Evolutionary conservation across 2,888 invertebrate species (phyloP), one percentile per base, ranked within the genome.

Genomic region (Rosalia funebris): DNA sequence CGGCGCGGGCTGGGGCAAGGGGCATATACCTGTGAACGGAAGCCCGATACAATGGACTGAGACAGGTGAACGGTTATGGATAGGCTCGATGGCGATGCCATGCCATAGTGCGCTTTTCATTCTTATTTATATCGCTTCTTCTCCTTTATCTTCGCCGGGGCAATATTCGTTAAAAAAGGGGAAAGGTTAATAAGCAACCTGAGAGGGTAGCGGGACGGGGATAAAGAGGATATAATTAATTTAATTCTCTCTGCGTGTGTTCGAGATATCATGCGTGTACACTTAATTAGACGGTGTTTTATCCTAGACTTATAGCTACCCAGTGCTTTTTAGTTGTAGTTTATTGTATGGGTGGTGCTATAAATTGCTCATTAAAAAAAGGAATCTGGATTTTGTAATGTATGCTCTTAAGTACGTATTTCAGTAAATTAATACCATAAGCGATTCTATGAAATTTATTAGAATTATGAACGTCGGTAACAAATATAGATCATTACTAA

Each of bases 1-100:
- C 36, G 45, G 45, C 57, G 44, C 63, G n/a, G n/a, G n/a, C n/a
- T n/a, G n/a, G n/a, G n/a, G n/a, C n/a, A n/a, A n/a, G n/a, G n/a
- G n/a, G n/a, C n/a, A n/a, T n/a, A n/a, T n/a, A 71, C 75, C 73
- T 77, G 77, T 74, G 77, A 77, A 77, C 77, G 77, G 77, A 77
- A 77, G 75, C 75, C 70, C 67, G 64, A 62, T 68, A 73, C 72
- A 71, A 62, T 69, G 62, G 69, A 65, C 67, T 69, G 63, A 74
- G 74, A 76, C 77, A 77, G 75, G 75, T 76, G 75, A 77, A 74
- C 72, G 72, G 72, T 74, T 75, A 69, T 69, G 64, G 64, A 65
- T 67, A 53, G 65, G 52, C 48, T 39, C 53, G 47, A 56, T 57
- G 41, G 56, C 52, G 16, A 50, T 36, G 48, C 47, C 50, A 47